These are phyloP conservation scores for Empidonax alnorum DNA, from an alignment of 2,113 vertebrate genomes.

Conservation along the genomic window DNA sequence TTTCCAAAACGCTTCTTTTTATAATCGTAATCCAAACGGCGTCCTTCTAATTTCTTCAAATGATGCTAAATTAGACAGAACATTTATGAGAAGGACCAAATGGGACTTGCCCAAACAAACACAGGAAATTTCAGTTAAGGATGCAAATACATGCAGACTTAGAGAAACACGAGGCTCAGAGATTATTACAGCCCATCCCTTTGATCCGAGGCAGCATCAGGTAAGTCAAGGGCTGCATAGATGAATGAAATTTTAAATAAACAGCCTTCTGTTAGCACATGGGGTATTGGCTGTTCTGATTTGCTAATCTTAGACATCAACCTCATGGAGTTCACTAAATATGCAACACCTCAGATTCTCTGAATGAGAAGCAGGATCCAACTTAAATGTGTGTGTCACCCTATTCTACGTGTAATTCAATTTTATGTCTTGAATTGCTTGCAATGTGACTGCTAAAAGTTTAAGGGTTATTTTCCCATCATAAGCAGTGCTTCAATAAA, in stretches of 20 bases:
- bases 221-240: background rate
- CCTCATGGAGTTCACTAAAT: background rate
- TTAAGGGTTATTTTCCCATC: background rate
- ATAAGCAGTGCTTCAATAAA: background rate
- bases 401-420: background rate
- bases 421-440: background rate
- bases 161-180: background rate
- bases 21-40: slow-evolving; percentile 94
- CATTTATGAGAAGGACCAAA: background rate
- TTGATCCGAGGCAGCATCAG: background rate
- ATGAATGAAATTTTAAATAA: background rate
- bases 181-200: background rate
- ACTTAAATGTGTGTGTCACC: background rate
- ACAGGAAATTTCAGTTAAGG: background rate
- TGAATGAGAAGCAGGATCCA: background rate
- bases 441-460: background rate
- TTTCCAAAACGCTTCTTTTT: slow-evolving; percentile 93
- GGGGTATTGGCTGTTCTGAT: background rate
- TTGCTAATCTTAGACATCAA: background rate
- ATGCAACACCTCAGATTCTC: background rate
- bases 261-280: background rate
- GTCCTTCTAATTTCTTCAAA: slow-evolving; percentile 93
- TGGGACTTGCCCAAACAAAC: background rate
- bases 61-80: slow-evolving; percentile 81
- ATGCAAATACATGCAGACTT: background rate